Percentiles rank a stretch among this genome's conserved stretches.
These are phyloP conservation scores for Lypha dubia DNA, from an alignment of 2,888 invertebrate species.

Conservation along the genomic window DNA sequence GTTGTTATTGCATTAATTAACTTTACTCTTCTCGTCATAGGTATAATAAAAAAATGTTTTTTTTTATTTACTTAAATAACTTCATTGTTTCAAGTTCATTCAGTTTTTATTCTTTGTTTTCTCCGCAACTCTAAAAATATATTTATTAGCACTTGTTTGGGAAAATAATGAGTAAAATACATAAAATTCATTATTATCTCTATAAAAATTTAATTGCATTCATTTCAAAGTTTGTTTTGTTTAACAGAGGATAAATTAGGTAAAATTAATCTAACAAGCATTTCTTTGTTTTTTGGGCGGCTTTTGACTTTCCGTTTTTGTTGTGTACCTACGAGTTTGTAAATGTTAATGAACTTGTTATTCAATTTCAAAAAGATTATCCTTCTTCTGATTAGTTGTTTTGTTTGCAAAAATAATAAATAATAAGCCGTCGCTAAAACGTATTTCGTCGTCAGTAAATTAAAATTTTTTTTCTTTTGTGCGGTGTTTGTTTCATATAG, in stretches of 20 bases:
- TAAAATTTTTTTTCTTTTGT: too few species aligned
- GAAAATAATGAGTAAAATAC: slow-evolving; percentile 26
- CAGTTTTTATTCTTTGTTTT: slow-evolving; percentile 21
- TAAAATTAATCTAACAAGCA: slow-evolving; percentile 7
- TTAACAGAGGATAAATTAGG: slow-evolving; percentile 21
- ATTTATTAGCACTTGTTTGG: slow-evolving; percentile 56
- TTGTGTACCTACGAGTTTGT: not conserved
- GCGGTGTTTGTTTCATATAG: too few species aligned
- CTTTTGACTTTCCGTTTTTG: not conserved
- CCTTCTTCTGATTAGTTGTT: not conserved
- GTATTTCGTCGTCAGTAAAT: too few species aligned
- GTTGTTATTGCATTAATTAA: slow-evolving; percentile 26
- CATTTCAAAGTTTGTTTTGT: not conserved
- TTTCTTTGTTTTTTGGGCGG: slow-evolving; percentile 40
- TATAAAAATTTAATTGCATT: slow-evolving; percentile 9
- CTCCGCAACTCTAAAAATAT: slow-evolving; percentile 32
- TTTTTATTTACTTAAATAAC: not conserved
- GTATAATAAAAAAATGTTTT: slow-evolving; percentile 5
- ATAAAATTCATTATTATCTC: not conserved
- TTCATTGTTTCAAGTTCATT: slow-evolving; percentile 58
- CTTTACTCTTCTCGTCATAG: not conserved
- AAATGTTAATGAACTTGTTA: slow-evolving; percentile 36
- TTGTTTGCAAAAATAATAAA: too few species aligned
- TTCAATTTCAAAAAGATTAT: not conserved
- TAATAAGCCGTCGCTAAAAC: too few species aligned